phyloP scores from a whole-genome alignment of 2,113 vertebrate genomes.

The Perca fluviatilis region DNA sequence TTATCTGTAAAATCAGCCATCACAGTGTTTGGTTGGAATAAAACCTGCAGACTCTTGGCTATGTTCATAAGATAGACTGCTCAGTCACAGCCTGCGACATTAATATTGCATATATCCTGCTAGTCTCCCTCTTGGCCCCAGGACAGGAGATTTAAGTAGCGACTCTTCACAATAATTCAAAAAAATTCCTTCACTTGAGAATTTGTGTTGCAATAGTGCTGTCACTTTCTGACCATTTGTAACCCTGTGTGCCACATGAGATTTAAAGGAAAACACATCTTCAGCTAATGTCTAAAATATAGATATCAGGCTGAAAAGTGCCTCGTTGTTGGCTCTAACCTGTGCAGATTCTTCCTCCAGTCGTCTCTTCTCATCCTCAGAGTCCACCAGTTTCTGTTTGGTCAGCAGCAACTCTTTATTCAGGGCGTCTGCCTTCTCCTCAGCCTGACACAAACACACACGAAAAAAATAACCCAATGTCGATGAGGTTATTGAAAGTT shows the following conservation, averaged over 20 bases:
- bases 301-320: background rate
- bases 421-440: slow-evolving; percentile 96
- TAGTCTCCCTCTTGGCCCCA: background rate
- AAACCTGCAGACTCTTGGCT: slow-evolving; percentile 10
- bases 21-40: slow-evolving; percentile 2
- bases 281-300: slow-evolving; percentile 10
- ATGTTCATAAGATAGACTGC: slow-evolving; percentile 1
- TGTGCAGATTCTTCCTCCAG: slow-evolving; percentile 95
- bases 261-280: slow-evolving; percentile 2
- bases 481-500: slow-evolving; percentile 44
- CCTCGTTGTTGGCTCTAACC: slow-evolving; percentile 78
- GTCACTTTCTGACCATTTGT: background rate
- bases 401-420: slow-evolving; percentile 99
- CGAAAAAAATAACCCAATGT: slow-evolving; percentile 17
- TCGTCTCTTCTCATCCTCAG: slow-evolving; percentile 96
- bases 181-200: background rate
- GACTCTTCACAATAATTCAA: slow-evolving; percentile 1
- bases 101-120: background rate
- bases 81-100: slow-evolving; percentile 25
- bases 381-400: slow-evolving; percentile 97
- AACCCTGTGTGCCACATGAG: background rate
- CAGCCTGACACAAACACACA: slow-evolving; percentile 86
- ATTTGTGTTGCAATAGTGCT: slow-evolving; percentile 4
- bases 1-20: background rate
- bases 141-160: slow-evolving; percentile 6